Percentiles rank a stretch among this genome's conserved stretches.
These are phyloP conservation scores for Lithosia quadra DNA, from an alignment of 2,888 invertebrate species.

Conservation along the genomic window DNA sequence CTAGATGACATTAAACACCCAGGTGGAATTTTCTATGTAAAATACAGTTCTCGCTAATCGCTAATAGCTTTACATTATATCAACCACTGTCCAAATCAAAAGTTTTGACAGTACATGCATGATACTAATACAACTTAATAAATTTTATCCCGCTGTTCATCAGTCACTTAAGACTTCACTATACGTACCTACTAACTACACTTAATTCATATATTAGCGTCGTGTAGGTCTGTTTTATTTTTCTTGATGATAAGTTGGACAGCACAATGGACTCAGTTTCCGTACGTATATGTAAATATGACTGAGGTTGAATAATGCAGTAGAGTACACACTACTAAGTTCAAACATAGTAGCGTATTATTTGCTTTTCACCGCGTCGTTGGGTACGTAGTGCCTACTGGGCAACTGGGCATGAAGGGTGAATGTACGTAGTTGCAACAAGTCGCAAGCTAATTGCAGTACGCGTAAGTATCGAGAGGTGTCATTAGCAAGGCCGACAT, in stretches of 20 bases:
- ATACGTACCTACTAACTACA: no score
- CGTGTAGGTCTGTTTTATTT: not conserved
- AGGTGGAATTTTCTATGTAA: not conserved
- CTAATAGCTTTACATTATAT: no score
- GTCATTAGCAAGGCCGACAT: slow-evolving; percentile 56
- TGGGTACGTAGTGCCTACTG: slow-evolving; percentile 26
- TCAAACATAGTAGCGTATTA: slow-evolving; percentile 28
- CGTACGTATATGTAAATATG: slow-evolving; percentile 35
- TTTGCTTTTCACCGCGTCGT: slow-evolving; percentile 49
- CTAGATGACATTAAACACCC: not conserved
- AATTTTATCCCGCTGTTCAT: not conserved
- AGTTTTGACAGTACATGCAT: no score
- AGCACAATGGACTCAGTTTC: slow-evolving; percentile 60
- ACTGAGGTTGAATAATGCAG: slow-evolving; percentile 43
- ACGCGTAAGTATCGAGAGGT: slow-evolving; percentile 40
- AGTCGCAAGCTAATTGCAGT: slow-evolving; percentile 45
- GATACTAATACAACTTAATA: not conserved
- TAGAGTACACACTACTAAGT: slow-evolving; percentile 25
- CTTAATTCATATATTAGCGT: not conserved
- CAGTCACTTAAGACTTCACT: not conserved
- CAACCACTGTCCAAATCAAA: no score
- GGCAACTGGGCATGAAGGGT: slow-evolving; percentile 34
- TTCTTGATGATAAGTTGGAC: slow-evolving; percentile 59
- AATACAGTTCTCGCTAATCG: not conserved
- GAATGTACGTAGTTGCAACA: slow-evolving; percentile 45